Percentiles rank a stretch among this genome's conserved stretches.
These are phyloP conservation scores for Euphydryas editha DNA, from an alignment of 2,888 invertebrate species.

Conservation along the genomic window DNA sequence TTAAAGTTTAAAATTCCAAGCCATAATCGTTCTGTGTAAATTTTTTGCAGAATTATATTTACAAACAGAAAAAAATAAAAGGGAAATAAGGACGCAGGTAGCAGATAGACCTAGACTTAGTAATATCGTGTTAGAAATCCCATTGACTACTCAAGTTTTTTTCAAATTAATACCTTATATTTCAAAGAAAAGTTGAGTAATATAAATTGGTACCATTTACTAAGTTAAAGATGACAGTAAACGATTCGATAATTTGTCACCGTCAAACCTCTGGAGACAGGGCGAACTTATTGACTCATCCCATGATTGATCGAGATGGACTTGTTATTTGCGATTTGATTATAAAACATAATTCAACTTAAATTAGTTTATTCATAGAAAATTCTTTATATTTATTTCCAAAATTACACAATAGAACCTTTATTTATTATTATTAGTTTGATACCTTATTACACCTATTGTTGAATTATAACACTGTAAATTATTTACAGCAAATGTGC, in stretches of 20 bases:
- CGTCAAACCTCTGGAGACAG: conserved; percentile 32
- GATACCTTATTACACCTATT: no score
- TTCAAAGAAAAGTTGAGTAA: conserved; percentile 20
- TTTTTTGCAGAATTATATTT: no score
- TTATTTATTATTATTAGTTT: no score
- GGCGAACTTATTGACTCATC: conserved; percentile 33
- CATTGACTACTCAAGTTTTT: neutral
- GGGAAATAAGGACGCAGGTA: no score
- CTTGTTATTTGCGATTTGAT: conserved; percentile 25
- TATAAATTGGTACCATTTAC: conserved; percentile 31
- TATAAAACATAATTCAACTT: conserved; percentile 8
- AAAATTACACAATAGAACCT: no score
- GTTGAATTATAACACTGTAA: no score
- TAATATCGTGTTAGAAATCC: neutral
- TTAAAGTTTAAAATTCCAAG: no score
- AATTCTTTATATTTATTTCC: neutral
- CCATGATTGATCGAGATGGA: conserved; percentile 32
- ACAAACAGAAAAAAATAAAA: no score
- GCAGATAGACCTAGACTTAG: no score
- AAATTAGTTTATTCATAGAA: neutral
- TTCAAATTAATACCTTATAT: neutral
- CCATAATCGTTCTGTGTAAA: no score
- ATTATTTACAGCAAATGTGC: no score
- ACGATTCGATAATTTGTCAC: conserved; percentile 41
- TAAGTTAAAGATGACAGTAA: conserved; percentile 40